Percentiles rank a stretch among this genome's conserved stretches.
Evolutionary conservation across 1,140 invertebrate genomes (phyloP).

Genomic region (Lepidurus couesii): DNA sequence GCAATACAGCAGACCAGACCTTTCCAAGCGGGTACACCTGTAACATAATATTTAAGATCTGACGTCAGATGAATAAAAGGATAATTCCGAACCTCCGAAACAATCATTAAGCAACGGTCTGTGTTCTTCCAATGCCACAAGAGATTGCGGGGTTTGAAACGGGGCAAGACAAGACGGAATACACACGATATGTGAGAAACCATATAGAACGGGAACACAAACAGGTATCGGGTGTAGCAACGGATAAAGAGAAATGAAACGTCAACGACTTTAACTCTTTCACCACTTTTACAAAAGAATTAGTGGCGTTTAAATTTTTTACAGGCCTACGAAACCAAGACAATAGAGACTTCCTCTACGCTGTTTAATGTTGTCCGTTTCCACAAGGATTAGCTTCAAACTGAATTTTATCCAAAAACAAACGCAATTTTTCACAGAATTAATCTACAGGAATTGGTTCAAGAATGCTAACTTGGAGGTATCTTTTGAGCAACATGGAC

Average conservation of each 20-base stretch:
- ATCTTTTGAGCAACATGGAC: not conserved
- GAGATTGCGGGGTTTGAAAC: not conserved
- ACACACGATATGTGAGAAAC: not conserved
- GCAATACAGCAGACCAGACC: not conserved
- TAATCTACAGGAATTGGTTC: not conserved
- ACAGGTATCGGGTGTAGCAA: not conserved
- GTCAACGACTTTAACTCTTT: not conserved
- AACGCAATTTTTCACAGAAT: not conserved
- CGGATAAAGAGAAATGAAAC: not conserved
- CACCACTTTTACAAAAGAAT: too few relatives aligned
- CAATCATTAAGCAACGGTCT: not conserved
- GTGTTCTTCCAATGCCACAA: not conserved
- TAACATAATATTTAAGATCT: not conserved
- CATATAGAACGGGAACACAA: not conserved
- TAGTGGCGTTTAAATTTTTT: too few relatives aligned
- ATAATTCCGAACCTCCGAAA: not conserved
- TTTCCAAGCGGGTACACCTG: not conserved
- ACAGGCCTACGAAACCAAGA: too few relatives aligned
- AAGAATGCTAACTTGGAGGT: not conserved
- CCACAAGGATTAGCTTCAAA: not conserved
- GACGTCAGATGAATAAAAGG: not conserved
- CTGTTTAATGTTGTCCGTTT: too few relatives aligned
- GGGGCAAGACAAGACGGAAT: not conserved
- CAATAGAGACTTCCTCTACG: too few relatives aligned
- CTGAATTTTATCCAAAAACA: not conserved